These are phyloP conservation scores for Sebastolobus altivelis DNA, from an alignment of 2,797 vertebrate species.

Conservation along the genomic window DNA sequence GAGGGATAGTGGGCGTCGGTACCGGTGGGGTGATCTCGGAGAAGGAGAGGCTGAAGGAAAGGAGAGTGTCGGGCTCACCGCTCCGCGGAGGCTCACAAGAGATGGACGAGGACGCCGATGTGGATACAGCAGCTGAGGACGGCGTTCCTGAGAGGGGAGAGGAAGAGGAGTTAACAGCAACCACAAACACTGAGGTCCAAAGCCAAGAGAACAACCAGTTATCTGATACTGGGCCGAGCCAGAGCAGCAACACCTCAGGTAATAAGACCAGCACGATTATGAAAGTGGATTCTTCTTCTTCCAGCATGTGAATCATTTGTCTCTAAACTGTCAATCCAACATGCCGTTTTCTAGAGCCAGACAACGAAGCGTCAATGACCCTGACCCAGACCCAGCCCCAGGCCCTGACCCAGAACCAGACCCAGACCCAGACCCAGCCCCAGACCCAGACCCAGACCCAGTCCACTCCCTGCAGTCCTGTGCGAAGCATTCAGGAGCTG, in stretches of 20 bases:
- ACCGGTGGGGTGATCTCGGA: constrained; percentile 86
- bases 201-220: constrained; percentile 70
- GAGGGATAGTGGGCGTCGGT: constrained; percentile 34
- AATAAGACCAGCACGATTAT: not conserved
- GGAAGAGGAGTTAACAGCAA: constrained; percentile 52
- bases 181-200: constrained; percentile 64
- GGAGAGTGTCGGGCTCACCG: constrained; percentile 89
- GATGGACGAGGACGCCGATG: constrained; percentile 97
- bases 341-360: constrained; percentile 86
- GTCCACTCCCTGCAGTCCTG: constrained; percentile 92
- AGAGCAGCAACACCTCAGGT: constrained; percentile 73
- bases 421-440: too few relatives aligned
- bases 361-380: constrained; percentile 91
- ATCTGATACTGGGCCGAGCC: constrained; percentile 51
- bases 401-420: too few relatives aligned
- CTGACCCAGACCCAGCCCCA: constrained; percentile 82
- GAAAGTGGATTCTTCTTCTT: too few relatives aligned
- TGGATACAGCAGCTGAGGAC: constrained; percentile 90
- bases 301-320: not conserved
- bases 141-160: constrained; percentile 54
- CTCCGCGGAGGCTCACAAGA: constrained; percentile 91
- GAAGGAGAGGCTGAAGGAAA: constrained; percentile 96
- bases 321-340: not conserved
- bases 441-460: constrained; percentile 62
- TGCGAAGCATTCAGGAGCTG: constrained; percentile 87